These are phyloP conservation scores for Thalassoma bifasciatum DNA, from an alignment of 2,113 vertebrate genomes.

Conservation along the genomic window DNA sequence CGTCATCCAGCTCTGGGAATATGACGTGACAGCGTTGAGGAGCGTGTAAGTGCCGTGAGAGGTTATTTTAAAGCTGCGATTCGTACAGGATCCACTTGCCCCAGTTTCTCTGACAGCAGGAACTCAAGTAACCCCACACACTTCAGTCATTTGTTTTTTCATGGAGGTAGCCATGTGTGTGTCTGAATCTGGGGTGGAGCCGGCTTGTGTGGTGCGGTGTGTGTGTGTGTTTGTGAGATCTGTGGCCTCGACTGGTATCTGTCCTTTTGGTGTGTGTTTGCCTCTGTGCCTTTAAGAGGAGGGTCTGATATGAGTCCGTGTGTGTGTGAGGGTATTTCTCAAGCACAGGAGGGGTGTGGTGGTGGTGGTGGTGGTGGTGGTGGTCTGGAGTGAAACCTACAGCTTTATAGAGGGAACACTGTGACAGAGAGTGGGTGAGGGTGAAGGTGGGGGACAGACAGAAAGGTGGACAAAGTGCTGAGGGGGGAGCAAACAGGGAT, in stretches of 20 bases:
- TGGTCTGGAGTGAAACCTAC: constrained; percentile 77
- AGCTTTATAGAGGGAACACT: constrained; percentile 67
- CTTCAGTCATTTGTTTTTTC: constrained; percentile 54
- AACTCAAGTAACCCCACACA: constrained; percentile 56
- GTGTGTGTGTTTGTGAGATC: constrained; percentile 45
- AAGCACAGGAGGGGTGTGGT: constrained; percentile 74
- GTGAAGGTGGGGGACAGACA: constrained; percentile 55
- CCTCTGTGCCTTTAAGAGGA: constrained; percentile 84
- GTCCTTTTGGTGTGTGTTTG: constrained; percentile 23
- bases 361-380: constrained; percentile 66
- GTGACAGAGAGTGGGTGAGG: constrained; percentile 53
- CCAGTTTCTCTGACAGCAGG: constrained; percentile 44
- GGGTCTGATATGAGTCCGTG: constrained; percentile 62
- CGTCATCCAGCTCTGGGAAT: constrained; percentile 56
- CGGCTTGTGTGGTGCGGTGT: constrained; percentile 43
- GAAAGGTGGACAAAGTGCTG: constrained; percentile 41
- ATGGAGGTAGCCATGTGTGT: constrained; percentile 51
- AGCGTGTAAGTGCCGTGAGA: background rate
- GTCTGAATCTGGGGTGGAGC: constrained; percentile 54
- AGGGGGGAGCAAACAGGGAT: constrained; percentile 16
- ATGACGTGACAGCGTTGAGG: constrained; percentile 37
- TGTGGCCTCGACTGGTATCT: constrained; percentile 19
- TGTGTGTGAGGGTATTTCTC: constrained; percentile 81
- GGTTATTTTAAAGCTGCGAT: constrained; percentile 36
- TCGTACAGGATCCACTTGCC: constrained; percentile 27